phyloP scores from a whole-genome alignment of 2,797 vertebrate species.

The Aselliscus stoliczkanus region DNA sequence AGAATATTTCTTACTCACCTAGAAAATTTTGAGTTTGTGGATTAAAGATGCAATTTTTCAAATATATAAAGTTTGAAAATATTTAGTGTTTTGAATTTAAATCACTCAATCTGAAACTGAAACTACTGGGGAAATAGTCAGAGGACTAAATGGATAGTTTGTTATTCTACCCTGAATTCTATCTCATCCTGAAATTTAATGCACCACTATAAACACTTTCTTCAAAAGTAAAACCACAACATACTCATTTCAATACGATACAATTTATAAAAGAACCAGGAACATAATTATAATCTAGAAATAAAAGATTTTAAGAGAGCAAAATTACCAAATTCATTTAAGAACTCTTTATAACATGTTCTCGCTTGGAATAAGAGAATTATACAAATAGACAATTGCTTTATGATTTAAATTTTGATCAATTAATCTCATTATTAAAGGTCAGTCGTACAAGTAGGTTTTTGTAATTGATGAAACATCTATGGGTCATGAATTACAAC shows the following conservation, averaged over 20 bases:
- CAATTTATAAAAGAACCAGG: neutral
- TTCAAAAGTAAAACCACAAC: neutral
- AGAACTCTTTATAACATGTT: neutral
- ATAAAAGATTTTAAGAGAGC: neutral
- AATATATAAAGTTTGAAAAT: neutral
- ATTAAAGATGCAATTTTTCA: neutral
- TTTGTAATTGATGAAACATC: neutral
- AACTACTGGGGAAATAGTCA: neutral
- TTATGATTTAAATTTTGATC: neutral
- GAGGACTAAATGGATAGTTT: neutral
- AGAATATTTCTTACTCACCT: neutral
- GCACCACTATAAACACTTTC: neutral
- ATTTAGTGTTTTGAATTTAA: neutral
- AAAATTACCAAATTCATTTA: constrained; percentile 3
- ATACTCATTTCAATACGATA: neutral
- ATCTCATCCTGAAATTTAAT: neutral
- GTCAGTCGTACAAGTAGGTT: neutral
- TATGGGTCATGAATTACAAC: neutral
- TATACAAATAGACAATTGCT: neutral
- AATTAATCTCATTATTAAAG: neutral
- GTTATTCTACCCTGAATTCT: neutral
- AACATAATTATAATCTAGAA: neutral
- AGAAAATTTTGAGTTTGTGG: neutral
- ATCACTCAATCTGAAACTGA: neutral
- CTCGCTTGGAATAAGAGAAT: neutral